phyloP scores from a whole-genome alignment of 2,797 vertebrate genomes.

The Salmo trutta region DNA sequence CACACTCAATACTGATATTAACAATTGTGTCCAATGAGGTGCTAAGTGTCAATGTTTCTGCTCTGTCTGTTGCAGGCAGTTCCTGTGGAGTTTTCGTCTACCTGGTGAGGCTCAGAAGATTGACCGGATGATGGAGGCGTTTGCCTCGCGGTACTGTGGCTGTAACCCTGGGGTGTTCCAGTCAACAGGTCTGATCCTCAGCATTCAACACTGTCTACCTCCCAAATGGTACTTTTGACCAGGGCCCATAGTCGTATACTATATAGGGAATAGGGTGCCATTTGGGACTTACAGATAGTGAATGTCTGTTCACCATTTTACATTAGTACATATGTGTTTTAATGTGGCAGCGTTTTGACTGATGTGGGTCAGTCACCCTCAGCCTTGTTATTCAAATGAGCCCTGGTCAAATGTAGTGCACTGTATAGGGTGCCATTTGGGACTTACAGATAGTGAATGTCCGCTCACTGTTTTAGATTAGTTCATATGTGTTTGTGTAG shows the following conservation, averaged over 20 bases:
- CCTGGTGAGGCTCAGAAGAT: constrained; percentile 98
- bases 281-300: not conserved
- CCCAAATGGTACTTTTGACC: too few relatives aligned
- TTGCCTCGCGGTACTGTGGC: constrained; percentile 94
- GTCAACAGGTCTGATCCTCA: constrained; percentile 85
- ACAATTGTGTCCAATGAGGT: not conserved
- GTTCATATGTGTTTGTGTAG: too few relatives aligned
- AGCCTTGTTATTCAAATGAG: not conserved
- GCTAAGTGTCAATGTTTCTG: not conserved
- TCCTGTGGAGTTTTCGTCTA: constrained; percentile 96
- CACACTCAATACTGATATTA: not conserved
- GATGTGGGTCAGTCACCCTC: not conserved
- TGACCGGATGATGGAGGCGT: constrained; percentile 98
- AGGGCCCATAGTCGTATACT: not conserved
- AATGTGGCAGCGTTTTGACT: not conserved
- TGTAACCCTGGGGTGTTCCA: constrained; percentile 97
- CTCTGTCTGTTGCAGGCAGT: constrained; percentile 78
- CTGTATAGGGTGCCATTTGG: not conserved
- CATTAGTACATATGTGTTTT: not conserved
- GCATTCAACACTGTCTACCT: not conserved
- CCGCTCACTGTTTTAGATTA: too few relatives aligned
- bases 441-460: too few relatives aligned
- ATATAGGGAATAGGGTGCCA: not conserved
- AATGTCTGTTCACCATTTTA: not conserved
- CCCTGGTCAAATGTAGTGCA: too few relatives aligned